Evolutionary conservation across 2,113 vertebrate species (phyloP).

Genomic region (Solea solea): DNA sequence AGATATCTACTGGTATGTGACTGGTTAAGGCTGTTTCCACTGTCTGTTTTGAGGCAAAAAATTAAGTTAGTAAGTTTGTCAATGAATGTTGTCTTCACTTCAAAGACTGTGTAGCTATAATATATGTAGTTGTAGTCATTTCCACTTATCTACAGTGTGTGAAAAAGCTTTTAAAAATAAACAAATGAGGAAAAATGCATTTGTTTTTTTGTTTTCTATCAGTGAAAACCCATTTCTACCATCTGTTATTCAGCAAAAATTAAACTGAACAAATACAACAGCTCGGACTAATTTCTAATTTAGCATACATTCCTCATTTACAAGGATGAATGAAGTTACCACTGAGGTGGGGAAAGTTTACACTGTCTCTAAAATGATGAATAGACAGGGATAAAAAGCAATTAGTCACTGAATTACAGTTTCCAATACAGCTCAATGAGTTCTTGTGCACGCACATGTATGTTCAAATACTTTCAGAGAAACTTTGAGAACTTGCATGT

Average conservation of each 20-base stretch:
- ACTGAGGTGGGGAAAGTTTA: conserved; percentile 32
- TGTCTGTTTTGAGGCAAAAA: conserved; percentile 22
- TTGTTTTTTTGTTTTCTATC: neutral
- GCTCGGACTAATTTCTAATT: conserved; percentile 43
- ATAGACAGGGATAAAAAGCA: neutral
- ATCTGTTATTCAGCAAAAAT: conserved; percentile 25
- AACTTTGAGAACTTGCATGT: conserved; percentile 4
- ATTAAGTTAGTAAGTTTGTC: conserved; percentile 4
- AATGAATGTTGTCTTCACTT: neutral
- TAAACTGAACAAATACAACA: conserved; percentile 10
- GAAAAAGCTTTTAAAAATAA: neutral
- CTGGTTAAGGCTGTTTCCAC: conserved; percentile 33
- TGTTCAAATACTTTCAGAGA: neutral
- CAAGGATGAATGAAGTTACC: conserved; percentile 36
- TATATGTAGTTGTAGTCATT: neutral
- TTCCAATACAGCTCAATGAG: conserved; percentile 8
- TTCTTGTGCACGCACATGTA: conserved; percentile 5
- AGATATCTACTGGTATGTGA: conserved; percentile 31
- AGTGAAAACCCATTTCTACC: neutral
- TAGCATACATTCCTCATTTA: conserved; percentile 20
- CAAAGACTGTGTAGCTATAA: neutral
- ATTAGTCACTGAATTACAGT: conserved; percentile 13
- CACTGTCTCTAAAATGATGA: conserved; percentile 48
- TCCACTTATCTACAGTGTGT: neutral
- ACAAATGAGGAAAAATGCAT: neutral